Base-by-base conservation (phyloP, 2,113 vertebrate species). In the Hippocampus abdominalis region DNA sequence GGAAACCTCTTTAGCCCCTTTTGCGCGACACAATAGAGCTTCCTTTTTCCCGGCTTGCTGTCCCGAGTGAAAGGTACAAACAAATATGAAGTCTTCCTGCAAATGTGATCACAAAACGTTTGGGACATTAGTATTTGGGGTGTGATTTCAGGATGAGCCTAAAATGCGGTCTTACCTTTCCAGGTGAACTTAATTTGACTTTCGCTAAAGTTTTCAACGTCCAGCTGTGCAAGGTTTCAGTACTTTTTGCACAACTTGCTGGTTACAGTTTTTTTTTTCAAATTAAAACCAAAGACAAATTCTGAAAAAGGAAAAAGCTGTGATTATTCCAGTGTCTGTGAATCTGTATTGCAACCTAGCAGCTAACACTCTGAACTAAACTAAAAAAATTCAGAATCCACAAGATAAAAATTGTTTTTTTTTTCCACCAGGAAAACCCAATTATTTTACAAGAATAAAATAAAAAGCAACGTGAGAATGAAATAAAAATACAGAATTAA, bases 1-100 rank as follows among this genome's bases (percentile, higher is more conserved):
- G 75, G 71, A 74, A 71, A 74, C 25, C 46, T 25, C 25, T 6
- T 6, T 0, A 15, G 12, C 54, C 12, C 54, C 54, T 57, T 57
- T 27, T 8, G 11, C 54, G 2, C 54, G 15, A 57, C 25, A 10
- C 23, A 57, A 15, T 57, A 23, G 12, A 57, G 27, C 12, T 53
- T 21, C 21, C 51, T 53, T 53, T n/a, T 53, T 53, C 51, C 51
- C 20, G 21, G 8, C 51, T 13, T 27, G 54, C 54, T 6, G n/a
- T 13, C 25, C 11, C 54, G 11, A 12, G 54, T 25, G 54, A 57
- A 13, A 57, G 12, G 49, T 51, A 51, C 49, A 9, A 3, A 27
- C 2, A 13, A 57, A 57, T 57, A 57, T 13, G 54, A 57, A 27
- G 54, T 57, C 54, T 13, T 13, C n/a, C 54, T 12, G 21, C 51